These are phyloP conservation scores for Cryptophagus acutangulus DNA, from an alignment of 2,888 invertebrate species.

Conservation along the genomic window DNA sequence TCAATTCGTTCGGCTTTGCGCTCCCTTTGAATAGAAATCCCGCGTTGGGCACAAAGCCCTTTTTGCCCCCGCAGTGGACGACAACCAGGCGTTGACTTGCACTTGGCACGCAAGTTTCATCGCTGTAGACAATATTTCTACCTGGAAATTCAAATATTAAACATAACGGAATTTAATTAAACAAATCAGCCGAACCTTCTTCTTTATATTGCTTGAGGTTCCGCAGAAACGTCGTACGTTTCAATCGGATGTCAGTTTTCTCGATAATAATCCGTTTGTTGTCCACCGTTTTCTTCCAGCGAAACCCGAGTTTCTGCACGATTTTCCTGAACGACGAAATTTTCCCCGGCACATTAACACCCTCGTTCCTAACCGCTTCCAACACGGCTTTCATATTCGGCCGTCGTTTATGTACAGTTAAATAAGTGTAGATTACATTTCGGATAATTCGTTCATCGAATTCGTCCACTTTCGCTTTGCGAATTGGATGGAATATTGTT, in stretches of 20 bases:
- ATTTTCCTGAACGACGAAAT: slow-evolving; percentile 3
- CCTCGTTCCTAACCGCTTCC: slow-evolving; percentile 8
- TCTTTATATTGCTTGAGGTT: no score
- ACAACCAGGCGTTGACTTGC: no score
- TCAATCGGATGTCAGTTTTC: no score
- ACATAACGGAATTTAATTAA: no score
- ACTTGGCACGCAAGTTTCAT: no score
- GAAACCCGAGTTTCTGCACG: slow-evolving; percentile 4
- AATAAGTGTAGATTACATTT: not conserved
- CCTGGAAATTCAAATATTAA: no score
- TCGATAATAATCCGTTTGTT: no score
- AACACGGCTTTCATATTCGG: slow-evolving; percentile 9
- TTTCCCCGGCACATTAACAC: slow-evolving; percentile 4
- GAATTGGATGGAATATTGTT: slow-evolving; percentile 2
- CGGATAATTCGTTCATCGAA: slow-evolving; percentile 4
- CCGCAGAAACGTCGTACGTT: no score
- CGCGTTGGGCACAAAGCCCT: slow-evolving; percentile 11
- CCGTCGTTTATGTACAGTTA: slow-evolving; percentile 5
- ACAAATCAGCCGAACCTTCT: no score
- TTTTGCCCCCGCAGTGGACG: slow-evolving; percentile 8
- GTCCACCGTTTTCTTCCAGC: no score
- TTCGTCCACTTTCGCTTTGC: slow-evolving; percentile 1
- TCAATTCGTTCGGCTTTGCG: slow-evolving; percentile 19
- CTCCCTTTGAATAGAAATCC: slow-evolving; percentile 10
- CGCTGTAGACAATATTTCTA: no score